Percentiles rank a stretch among this genome's conserved stretches.
phyloP scores from a whole-genome alignment of 2,113 vertebrate species.

The Albula glossodonta region DNA sequence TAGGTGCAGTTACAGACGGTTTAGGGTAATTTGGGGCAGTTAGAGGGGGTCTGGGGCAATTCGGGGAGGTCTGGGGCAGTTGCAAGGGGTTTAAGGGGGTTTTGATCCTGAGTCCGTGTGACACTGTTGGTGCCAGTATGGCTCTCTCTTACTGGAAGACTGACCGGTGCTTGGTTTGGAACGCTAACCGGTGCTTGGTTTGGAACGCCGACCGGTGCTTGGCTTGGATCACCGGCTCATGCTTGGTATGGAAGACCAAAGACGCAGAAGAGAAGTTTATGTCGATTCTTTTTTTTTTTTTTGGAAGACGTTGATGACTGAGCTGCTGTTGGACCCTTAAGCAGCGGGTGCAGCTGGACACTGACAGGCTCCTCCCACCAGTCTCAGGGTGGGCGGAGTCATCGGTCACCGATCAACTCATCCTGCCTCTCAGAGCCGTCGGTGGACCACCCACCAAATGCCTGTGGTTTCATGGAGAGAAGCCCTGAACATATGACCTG shows the following conservation, averaged over 20 bases:
- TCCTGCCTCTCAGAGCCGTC: not conserved
- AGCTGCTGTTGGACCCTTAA: too few species aligned
- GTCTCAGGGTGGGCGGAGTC: too few species aligned
- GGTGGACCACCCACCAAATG: not conserved
- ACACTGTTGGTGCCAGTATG: not conserved
- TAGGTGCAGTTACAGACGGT: too few species aligned
- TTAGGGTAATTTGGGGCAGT: too few species aligned
- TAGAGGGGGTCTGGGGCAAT: too few species aligned
- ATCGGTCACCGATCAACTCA: not conserved
- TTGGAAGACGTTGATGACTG: not conserved
- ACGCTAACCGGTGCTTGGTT: too few species aligned
- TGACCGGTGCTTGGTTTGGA: too few species aligned
- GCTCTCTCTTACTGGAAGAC: not conserved
- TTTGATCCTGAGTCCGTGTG: not conserved
- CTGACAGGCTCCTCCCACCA: not conserved
- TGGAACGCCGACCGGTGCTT: too few species aligned
- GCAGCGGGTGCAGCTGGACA: not conserved
- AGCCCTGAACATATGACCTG: not conserved
- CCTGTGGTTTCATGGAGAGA: not conserved
- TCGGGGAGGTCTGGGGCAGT: too few species aligned
- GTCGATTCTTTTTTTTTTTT: not conserved
- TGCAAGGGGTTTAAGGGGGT: not conserved
- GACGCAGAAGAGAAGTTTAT: slow-evolving; percentile 4
- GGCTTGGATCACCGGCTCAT: too few species aligned
- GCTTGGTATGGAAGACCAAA: not conserved